Base-by-base conservation (phyloP, 2,113 vertebrate genomes). In the Climacteris rufus region DNA sequence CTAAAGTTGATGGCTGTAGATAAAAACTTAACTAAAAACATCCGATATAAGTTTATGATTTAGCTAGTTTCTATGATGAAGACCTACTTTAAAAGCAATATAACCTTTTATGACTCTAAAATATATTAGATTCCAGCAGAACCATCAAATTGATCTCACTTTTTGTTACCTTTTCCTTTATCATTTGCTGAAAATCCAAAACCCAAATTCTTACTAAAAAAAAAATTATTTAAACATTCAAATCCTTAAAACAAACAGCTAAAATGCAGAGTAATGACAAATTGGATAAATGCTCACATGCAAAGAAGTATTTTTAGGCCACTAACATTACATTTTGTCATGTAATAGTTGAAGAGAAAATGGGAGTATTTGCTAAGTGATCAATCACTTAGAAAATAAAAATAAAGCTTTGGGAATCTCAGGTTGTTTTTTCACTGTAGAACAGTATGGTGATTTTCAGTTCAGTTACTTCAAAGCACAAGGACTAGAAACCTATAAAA, bases 11-110 rank as follows among this genome's bases (percentile, higher is more conserved):
- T 80, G 74, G 39, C 42, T 83, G 21, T 63, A 75, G 81, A 39
- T 86, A 83, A 80, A 93, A 94, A 8, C 30, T 40, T 31, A 49
- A 92, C 45, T 80, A 53, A 90, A 95, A 96, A 63, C 66, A 77
- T 86, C n/a, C 1, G 0, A 66, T 54, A 13, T 13, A 40, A 63
- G 27, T 45, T 95, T 80, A 50, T 76, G 21, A 79, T 83, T 92
- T 90, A 50, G 37, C 15, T 59, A 49, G 47, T 18, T 83, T 88
- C 37, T 61, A 10, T 74, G 24, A 87, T 60, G 31, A 78, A 52
- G 82, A 76, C 35, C n/a, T 87, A 33, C 63, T 69, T 83, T 35
- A 80, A 85, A 94, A 88, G 16, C 25, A 83, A 83, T 21, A 83
- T 68, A 91, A 68, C 4, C 7, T 91, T 68, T 87, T 60, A 53